Evolutionary conservation across 2,113 vertebrate genomes (phyloP), one percentile per base, ranked within the genome.

Genomic region (Pachyramphus minor): DNA sequence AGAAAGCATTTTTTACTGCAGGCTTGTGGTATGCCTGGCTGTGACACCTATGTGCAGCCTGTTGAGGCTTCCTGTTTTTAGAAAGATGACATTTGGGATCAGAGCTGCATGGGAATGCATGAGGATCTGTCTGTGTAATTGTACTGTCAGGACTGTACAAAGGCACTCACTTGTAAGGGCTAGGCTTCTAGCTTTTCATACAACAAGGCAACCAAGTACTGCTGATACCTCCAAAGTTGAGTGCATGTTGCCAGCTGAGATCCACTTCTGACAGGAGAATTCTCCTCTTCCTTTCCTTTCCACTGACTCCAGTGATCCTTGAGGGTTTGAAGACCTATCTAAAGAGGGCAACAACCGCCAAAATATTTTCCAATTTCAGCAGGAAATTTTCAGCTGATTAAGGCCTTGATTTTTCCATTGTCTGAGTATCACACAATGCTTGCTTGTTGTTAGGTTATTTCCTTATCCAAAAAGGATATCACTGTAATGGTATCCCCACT

Each of bases 231-330:
- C 37, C 55, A 18, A 69, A 92, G 5, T 0, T 41, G 39, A 47
- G 30, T 42, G 33, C 17, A 42, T 39, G 21, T 47, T 69, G 33
- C 39, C 77, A 64, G 31, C 59, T 69, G 55, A 69, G 33, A n/a
- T 84, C 28, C 14, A 31, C 12, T 45, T 84, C 39, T 41, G 44
- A 73, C 22, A 41, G n/a, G 41, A 45, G 8, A 66, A 6, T 19
- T 64, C 8, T 80, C 7, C 5, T 82, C 12, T 83, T 76, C 25
- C 47, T 68, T 80, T 89, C 30, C 73, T 73, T 63, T 22, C 3
- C 4, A 6, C 28, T 68, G 35, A 42, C 25, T 25, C 44, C 39
- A 76, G 58, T 0, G 0, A 58, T 18, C 2, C 28, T 39, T 73
- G 39, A 50, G 30, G 27, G 2, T 90, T 77, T 90, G 63, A 55